Evolutionary conservation across 2,888 invertebrate species (phyloP).

Genomic region (Sinohyriopsis cumingii): DNA sequence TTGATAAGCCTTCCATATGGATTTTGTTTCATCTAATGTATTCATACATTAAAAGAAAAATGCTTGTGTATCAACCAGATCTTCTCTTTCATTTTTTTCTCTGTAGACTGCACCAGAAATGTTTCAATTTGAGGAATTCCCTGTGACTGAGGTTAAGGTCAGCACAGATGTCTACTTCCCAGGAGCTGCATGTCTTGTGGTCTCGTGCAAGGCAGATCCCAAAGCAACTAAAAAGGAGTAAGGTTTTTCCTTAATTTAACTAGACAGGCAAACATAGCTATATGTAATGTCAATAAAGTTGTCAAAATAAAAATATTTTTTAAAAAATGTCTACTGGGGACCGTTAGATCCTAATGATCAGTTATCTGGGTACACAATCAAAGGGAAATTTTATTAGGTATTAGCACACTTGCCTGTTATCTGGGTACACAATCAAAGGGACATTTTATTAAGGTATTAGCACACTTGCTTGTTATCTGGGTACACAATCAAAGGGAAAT

Average conservation of each 20-base stretch:
- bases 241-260: constrained; percentile 26
- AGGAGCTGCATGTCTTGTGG: constrained; percentile 67
- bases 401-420: too few relatives aligned
- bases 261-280: background rate
- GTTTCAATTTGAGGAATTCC: constrained; percentile 68
- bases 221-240: constrained; percentile 67
- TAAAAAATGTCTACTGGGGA: background rate
- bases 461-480: too few relatives aligned
- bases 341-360: too few relatives aligned
- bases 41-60: too few relatives aligned
- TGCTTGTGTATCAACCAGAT: too few relatives aligned
- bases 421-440: too few relatives aligned
- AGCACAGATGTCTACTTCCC: constrained; percentile 68
- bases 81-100: background rate
- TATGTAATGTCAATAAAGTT: background rate
- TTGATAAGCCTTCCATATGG: too few relatives aligned
- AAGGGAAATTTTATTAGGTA: too few relatives aligned
- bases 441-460: too few relatives aligned
- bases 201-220: constrained; percentile 67
- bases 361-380: too few relatives aligned
- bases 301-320: background rate
- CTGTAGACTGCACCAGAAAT: constrained; percentile 68
- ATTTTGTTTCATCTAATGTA: too few relatives aligned
- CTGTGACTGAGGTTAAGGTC: constrained; percentile 66
- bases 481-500: too few relatives aligned